Base-by-base conservation (phyloP, 1,140 invertebrate genomes). In the Hyposmocoma kahamanoa region DNA sequence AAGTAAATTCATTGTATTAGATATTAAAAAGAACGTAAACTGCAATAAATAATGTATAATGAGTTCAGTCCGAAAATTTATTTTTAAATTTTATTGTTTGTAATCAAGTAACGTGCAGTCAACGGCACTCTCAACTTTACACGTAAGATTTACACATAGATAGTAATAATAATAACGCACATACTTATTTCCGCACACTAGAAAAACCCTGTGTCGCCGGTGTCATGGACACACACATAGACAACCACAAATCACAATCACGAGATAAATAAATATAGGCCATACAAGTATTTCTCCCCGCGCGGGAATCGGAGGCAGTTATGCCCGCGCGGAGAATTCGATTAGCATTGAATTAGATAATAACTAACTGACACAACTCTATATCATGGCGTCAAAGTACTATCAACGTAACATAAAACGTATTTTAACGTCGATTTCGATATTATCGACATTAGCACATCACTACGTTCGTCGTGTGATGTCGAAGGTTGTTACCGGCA, bases 401-500 rank as follows among this genome's bases (percentile, higher is more conserved):
- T 19, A 19, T 6, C 15, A 18, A 39, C 5, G 2, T 39, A 18
- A 39, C 10, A 9, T 20, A 19, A 5, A 19, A 10, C 3, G 2
- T 39, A 39, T 34, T 4, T 19, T 6, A 39, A 2, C 18, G 13
- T 39, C n/a, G 17, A 5, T 4, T 10, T 19, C 19, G 3, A 2
- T 17, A 2, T 21, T 41, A 43, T 50, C 48, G 28, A 50, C 17
- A 38, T n/a, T 10, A n/a, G 11, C 24, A 34, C 50, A 38, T 39
- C 42, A n/a, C 42, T 46, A 42, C 5, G 3, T n/a, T 20, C 38
- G 43, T 30, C 50, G 22, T 41, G 47, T 42, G 47, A 52, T 46
- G 50, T 52, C 42, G 50, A 46, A 41, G 42, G 38, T 52, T 41
- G 42, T 52, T 52, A 52, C 50, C 32, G 50, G 39, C 22, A 22